These are phyloP conservation scores for Eulemur mongoz DNA, from an alignment of 2,797 vertebrate species.

Conservation along the genomic window DNA sequence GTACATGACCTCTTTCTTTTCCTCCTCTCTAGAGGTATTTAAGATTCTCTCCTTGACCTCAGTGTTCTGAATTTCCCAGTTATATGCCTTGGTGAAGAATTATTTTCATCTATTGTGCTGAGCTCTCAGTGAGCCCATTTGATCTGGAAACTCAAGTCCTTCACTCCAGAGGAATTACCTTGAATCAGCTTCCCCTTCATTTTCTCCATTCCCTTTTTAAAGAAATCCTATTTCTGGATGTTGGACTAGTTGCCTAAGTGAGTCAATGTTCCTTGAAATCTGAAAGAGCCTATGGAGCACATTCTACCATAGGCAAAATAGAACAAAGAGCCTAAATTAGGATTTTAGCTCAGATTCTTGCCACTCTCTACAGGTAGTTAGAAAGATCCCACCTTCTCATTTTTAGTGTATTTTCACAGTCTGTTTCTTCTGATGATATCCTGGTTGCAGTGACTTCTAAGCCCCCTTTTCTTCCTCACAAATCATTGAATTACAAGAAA, in stretches of 20 bases:
- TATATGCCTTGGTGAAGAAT: neutral
- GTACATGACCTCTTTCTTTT: neutral
- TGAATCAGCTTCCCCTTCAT: neutral
- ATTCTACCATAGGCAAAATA: neutral
- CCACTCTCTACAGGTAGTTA: neutral
- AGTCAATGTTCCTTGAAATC: neutral
- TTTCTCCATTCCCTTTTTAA: neutral
- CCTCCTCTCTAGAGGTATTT: neutral
- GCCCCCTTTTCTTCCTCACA: neutral
- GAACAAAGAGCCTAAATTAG: neutral
- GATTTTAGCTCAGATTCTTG: conserved; percentile 6
- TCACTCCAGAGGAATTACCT: neutral
- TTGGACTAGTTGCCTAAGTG: neutral
- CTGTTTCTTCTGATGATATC: neutral
- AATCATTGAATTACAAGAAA: neutral
- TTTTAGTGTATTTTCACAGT: neutral
- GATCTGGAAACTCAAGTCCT: neutral
- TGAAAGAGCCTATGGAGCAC: neutral
- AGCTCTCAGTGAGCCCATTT: neutral
- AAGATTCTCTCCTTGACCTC: neutral
- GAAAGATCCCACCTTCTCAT: neutral
- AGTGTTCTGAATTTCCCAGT: neutral
- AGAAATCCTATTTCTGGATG: neutral
- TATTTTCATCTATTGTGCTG: neutral
- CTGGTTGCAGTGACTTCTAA: neutral